A percentile compares a stretch with the other conserved stretches of the same genome.
Evolutionary conservation across 2,797 vertebrate genomes (phyloP).

Genomic region (Paedocypris micromegethes): DNA sequence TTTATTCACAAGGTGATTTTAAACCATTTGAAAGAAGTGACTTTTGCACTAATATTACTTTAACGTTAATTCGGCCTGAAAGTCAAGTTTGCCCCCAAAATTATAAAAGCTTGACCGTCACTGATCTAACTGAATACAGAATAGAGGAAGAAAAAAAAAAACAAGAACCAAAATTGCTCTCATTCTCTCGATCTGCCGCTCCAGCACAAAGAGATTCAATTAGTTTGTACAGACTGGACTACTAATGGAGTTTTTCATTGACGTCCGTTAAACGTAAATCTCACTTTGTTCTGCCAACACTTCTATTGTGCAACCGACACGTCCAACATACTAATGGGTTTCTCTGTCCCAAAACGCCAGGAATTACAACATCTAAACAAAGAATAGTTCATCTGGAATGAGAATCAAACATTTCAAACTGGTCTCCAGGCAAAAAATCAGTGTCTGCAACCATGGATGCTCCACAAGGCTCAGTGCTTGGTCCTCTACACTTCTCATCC

Average conservation of each 20-base stretch:
- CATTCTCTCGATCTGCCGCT: neutral
- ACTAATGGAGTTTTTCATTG: constrained; percentile 12
- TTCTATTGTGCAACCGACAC: constrained; percentile 5
- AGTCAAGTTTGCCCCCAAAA: too few relatives aligned
- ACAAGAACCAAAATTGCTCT: neutral
- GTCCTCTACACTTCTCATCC: too few relatives aligned
- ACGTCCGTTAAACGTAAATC: neutral
- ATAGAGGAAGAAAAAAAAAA: neutral
- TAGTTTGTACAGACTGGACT: constrained; percentile 9
- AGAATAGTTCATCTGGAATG: neutral
- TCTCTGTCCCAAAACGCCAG: neutral
- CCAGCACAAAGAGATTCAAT: neutral
- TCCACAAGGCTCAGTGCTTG: too few relatives aligned
- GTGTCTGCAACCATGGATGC: too few relatives aligned
- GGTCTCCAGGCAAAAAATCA: too few relatives aligned
- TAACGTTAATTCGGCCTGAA: too few relatives aligned
- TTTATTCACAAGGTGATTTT: too few relatives aligned
- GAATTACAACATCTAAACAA: neutral
- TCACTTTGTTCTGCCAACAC: constrained; percentile 9
- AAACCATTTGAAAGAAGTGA: too few relatives aligned
- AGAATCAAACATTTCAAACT: neutral
- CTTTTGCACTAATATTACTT: too few relatives aligned
- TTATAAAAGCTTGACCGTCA: too few relatives aligned
- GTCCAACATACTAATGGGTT: neutral
- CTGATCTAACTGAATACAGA: neutral